A percentile compares a stretch with the other conserved stretches of the same genome.
These are phyloP conservation scores for Oligia fasciuncula DNA, from an alignment of 2,888 invertebrate species.

Conservation along the genomic window DNA sequence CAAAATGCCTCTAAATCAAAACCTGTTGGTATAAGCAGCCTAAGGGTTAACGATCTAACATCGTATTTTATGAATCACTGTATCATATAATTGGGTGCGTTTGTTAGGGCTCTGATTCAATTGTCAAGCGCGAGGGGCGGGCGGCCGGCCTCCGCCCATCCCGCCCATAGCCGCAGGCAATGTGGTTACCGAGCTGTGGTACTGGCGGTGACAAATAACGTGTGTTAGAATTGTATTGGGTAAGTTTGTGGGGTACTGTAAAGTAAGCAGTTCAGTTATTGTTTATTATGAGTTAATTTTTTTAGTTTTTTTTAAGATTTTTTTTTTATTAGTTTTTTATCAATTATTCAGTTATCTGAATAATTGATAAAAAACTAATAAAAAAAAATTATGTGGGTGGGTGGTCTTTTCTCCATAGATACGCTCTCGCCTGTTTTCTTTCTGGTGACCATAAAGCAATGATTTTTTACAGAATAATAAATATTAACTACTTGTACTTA, in stretches of 20 bases:
- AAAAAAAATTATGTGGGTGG: too few relatives aligned
- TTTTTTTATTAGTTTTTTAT: too few relatives aligned
- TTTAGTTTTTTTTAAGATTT: too few relatives aligned
- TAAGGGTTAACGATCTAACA: conserved; percentile 5
- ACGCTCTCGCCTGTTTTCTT: too few relatives aligned
- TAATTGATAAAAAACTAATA: too few relatives aligned
- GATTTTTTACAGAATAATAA: too few relatives aligned
- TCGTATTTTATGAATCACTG: conserved; percentile 12
- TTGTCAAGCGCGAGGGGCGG: conserved; percentile 70
- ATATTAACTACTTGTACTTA: too few relatives aligned
- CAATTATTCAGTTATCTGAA: too few relatives aligned
- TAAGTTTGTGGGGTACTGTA: background rate
- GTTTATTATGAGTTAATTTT: too few relatives aligned
- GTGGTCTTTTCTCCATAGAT: too few relatives aligned
- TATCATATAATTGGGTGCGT: conserved; percentile 37
- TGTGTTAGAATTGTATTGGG: background rate
- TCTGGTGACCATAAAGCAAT: too few relatives aligned
- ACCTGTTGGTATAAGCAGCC: background rate
- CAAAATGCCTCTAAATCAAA: too few relatives aligned
- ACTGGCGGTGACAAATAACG: conserved; percentile 51
- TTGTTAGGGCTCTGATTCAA: conserved; percentile 58
- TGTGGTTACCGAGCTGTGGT: conserved; percentile 56
- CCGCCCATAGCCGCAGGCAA: conserved; percentile 74
- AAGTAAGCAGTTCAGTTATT: background rate
- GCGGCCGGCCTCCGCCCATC: conserved; percentile 74